Conservation (phyloP, 2,888 invertebrate genomes). For the Pseudococcus longispinus region DNA sequence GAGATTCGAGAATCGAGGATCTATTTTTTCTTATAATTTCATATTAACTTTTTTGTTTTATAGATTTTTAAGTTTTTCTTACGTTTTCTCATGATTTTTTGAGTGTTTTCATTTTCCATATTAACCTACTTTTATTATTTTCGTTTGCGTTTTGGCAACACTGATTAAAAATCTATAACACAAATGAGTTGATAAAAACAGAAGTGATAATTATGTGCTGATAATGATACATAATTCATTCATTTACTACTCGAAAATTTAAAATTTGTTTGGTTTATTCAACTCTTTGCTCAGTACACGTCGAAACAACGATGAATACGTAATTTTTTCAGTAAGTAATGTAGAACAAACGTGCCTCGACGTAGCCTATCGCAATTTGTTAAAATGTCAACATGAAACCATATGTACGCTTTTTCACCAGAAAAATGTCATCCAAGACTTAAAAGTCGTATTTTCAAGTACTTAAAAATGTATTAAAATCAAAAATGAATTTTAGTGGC, state of each 20-base stretch:
- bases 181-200: not conserved
- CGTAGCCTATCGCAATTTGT: not conserved
- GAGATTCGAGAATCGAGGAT: no score
- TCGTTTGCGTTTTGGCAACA: not conserved
- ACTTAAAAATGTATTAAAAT: not conserved
- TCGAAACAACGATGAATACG: not conserved
- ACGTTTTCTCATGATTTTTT: no score
- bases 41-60: not conserved
- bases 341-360: not conserved
- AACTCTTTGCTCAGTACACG: not conserved
- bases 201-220: no score
- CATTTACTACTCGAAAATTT: not conserved
- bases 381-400: not conserved
- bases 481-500: slow-evolving; percentile 39
- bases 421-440: not conserved
- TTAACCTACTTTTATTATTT: not conserved
- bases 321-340: not conserved
- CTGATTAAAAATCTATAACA: not conserved
- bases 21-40: not conserved
- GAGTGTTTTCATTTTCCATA: no score
- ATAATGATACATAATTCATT: not conserved
- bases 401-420: not conserved
- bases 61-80: not conserved
- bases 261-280: not conserved
- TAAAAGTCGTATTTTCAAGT: not conserved